These are phyloP conservation scores for Mus spicilegus DNA, from an alignment of 2,113 vertebrate species.

Conservation along the genomic window DNA sequence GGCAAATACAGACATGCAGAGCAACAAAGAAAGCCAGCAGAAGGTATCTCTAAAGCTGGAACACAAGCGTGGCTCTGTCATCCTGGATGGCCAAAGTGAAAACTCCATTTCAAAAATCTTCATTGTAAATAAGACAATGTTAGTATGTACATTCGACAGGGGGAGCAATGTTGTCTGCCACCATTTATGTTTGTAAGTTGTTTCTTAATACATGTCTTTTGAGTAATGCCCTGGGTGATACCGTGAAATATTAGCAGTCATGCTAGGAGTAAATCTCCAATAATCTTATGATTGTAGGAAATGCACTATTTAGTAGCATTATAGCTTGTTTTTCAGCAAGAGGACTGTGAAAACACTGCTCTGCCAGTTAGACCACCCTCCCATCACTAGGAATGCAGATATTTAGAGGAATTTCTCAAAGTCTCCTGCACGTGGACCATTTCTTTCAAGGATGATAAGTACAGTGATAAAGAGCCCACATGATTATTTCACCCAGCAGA, in stretches of 20 bases:
- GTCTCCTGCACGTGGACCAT: neutral
- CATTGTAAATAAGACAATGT: slow-evolving; percentile 17
- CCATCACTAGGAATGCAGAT: neutral
- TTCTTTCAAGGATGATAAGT: neutral
- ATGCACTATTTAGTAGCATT: neutral
- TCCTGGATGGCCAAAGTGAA: neutral
- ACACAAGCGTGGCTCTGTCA: neutral
- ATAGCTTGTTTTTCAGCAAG: neutral
- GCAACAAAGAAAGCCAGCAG: neutral
- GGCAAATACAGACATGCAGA: neutral
- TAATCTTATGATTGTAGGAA: neutral
- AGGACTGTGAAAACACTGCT: neutral
- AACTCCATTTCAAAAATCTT: slow-evolving; percentile 11
- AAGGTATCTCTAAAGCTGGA: neutral
- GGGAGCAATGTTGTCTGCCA: neutral
- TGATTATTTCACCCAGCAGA: neutral
- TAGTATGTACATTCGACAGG: neutral
- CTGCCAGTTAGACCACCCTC: neutral
- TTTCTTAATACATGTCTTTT: neutral
- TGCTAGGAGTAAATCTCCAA: neutral
- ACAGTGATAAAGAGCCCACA: neutral
- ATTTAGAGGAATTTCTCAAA: neutral
- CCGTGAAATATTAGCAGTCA: neutral
- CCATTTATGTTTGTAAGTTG: slow-evolving; percentile 13
- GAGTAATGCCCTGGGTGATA: neutral